phyloP scores from a whole-genome alignment of 53 echinoderm and acorn worm genomes.

The Paelopatides confundens region DNA sequence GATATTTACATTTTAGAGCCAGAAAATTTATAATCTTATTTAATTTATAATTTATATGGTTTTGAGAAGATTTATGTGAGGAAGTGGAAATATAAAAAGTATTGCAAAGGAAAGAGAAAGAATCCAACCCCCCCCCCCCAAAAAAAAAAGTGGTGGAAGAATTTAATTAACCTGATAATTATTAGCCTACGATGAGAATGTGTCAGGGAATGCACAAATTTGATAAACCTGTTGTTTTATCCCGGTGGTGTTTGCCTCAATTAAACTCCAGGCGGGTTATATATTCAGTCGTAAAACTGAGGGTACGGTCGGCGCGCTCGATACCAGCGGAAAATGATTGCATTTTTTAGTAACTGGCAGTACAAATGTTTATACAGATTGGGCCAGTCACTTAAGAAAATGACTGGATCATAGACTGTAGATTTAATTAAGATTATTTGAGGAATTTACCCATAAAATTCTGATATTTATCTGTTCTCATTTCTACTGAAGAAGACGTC shows the following conservation, averaged over 20 bases:
- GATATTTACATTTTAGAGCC: constrained; percentile 20
- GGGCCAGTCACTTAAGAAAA: constrained; percentile 9
- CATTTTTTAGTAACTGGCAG: constrained; percentile 7
- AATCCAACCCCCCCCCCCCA: background rate
- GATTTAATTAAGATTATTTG: constrained; percentile 10
- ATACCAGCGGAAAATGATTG: background rate
- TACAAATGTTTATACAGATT: constrained; percentile 10
- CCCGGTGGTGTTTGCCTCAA: constrained; percentile 30
- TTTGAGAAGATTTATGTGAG: background rate
- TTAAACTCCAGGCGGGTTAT: constrained; percentile 6
- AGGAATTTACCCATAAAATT: background rate
- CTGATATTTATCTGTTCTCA: too few relatives aligned
- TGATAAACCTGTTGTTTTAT: constrained; percentile 43
- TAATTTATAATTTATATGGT: background rate
- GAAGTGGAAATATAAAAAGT: background rate
- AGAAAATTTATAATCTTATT: constrained; percentile 12
- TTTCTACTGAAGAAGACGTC: too few relatives aligned
- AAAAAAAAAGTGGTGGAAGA: background rate
- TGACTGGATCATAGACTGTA: background rate
- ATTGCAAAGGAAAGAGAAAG: constrained; percentile 2
- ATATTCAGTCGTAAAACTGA: background rate
- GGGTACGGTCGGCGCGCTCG: background rate
- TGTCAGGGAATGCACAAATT: constrained; percentile 16
- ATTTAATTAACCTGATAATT: constrained; percentile 26
- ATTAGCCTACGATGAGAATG: background rate